Percentiles rank a stretch among this genome's conserved stretches.
Conservation (phyloP, 2,113 vertebrate species). For the Plotosus lineatus region DNA sequence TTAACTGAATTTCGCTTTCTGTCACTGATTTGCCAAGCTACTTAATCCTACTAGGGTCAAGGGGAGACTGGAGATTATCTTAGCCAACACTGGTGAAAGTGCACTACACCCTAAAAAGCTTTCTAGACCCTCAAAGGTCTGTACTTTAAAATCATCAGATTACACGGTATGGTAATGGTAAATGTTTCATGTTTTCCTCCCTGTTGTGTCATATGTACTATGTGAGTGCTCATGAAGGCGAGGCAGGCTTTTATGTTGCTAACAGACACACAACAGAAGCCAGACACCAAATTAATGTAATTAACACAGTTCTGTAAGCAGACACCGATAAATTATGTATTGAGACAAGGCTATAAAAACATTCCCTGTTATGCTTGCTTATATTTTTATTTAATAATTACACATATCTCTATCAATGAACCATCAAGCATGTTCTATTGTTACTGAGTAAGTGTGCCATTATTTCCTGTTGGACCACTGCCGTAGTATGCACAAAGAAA, state of each 20-base stretch:
- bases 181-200: background rate
- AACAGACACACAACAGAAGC: background rate
- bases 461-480: background rate
- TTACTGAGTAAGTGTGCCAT: background rate
- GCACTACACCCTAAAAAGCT: too few relatives aligned
- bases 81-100: too few relatives aligned
- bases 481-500: constrained; percentile 26
- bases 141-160: background rate
- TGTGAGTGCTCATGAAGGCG: background rate
- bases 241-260: background rate
- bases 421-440: background rate
- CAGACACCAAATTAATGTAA: background rate
- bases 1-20: too few relatives aligned
- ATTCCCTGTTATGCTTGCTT: background rate
- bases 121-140: too few relatives aligned
- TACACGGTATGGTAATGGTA: background rate
- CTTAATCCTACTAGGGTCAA: too few relatives aligned
- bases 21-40: too few relatives aligned
- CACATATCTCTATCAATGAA: background rate
- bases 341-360: background rate
- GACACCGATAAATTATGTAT: background rate
- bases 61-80: too few relatives aligned
- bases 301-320: background rate
- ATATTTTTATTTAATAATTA: background rate
- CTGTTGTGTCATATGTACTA: background rate